Base-by-base conservation (phyloP, 35 echinoderm and acorn worm species). In the Acanthaster planci region DNA sequence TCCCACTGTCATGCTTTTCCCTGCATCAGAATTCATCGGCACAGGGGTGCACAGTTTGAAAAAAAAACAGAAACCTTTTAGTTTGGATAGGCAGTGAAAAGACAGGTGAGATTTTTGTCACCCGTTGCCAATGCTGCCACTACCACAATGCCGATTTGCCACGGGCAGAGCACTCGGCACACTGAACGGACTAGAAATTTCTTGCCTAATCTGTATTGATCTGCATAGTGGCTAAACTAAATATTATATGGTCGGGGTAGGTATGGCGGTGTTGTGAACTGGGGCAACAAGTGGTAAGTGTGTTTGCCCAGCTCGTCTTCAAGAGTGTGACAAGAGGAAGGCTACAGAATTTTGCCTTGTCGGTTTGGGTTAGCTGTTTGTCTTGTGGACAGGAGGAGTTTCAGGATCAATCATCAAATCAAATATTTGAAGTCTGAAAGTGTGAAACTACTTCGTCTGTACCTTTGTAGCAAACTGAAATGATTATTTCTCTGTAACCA, bases 141-240 rank as follows among this genome's bases (percentile, higher is more conserved):
- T 10, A 8, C 30, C 64, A 27, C 64, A 72, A 30, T 72, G 30
- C 64, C 34, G 29, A 23, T 10, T 35, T 29, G 23, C 64, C 21
- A 31, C 30, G 64, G 64, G 64, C 64, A 72, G 26, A 10, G 23
- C 64, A 72, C 64, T 12, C 64, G 30, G 29, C 26, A 72, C 30
- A 34, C 26, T 31, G 64, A 19, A 14, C 42, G 12, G 42, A 47
- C 26, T 59, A 59, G 56, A 59, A 59, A 59, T 18, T 72, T 31
- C 64, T 72, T 72, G 64, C 64, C 64, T 72, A 72, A 72, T 72
- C 64, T 72, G 30, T 72, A 72, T 72, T 72, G 64, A 72, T 72
- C 64, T 29, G 64, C 64, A 72, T 72, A 72, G 26, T 72, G 29
- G 64, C 64, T 26, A 72, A 72, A 72, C 64, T 34, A 72, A 72